Base-by-base conservation (phyloP, 2,797 vertebrate genomes). In the Sebastolobus altivelis region DNA sequence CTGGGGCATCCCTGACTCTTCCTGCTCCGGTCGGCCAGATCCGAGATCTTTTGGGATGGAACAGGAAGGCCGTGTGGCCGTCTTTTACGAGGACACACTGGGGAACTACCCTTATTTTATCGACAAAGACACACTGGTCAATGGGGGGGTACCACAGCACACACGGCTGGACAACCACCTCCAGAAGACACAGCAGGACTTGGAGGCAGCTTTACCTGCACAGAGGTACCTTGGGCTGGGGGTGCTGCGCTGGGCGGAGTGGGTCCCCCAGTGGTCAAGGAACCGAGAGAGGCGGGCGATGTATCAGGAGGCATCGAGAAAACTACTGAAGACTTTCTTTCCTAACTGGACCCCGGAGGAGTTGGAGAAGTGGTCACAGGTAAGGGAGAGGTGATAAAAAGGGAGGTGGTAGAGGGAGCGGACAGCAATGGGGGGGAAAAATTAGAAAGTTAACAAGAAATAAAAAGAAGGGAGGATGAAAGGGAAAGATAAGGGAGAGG, bases 321-420 rank as follows among this genome's bases (percentile, higher is more conserved):
- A 91, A 0, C 80, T 96, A 76, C 87, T 96, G 27, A 93, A 78
- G 59, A 38, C 63, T 4, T 96, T 96, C 87, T 96, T 96, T 72
- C 96, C 95, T 4, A 91, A 82, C 75, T 96, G 96, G 96, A 95
- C 77, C 4, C 59, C 89, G 0, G 95, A 91, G 5, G 95, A 95
- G 77, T 91, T 96, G 88, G 95, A 96, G 81, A 95, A 93, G 87
- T 96, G 96, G 96, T 95, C 96, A 65, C 84, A 94, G 95, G 96
- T 96, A 82, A 91, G 81, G 13, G 6, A 16, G 40, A 29, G 1
- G 25, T 31, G 6, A 38, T 46, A 49, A 40, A 56, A 65, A 20
- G 3, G 2, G 4, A 6, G n/a, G 7, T 60, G 14, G 10, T 13
- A 10, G 54, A 27, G 9, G 3, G 18, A 31, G 27, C 22, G 2